A percentile compares a stretch with the other conserved stretches of the same genome.
phyloP scores from a whole-genome alignment of 92 coral and sea anemone genomes.

The Epizoanthus scotinus region DNA sequence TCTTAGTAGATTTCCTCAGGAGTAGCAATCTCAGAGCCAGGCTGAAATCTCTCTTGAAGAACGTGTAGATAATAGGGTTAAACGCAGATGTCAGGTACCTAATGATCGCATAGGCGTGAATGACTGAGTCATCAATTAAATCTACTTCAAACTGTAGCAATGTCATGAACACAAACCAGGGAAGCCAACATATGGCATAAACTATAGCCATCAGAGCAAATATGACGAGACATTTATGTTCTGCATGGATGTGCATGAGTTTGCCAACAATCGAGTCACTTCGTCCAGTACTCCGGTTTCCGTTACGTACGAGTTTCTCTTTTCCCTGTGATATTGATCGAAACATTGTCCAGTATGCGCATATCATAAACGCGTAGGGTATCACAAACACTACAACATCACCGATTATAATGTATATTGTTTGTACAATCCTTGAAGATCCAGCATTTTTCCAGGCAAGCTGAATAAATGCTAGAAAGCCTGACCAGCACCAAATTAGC shows the following conservation, averaged over 20 bases:
- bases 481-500: constrained; percentile 18
- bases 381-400: constrained; percentile 8
- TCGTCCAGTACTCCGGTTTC: background rate
- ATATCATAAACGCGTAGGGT: constrained; percentile 34
- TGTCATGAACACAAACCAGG: constrained; percentile 5
- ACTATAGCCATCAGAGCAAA: constrained; percentile 33
- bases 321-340: constrained; percentile 28
- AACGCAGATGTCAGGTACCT: constrained; percentile 37
- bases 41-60: constrained; percentile 32
- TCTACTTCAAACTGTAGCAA: background rate
- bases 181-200: constrained; percentile 38
- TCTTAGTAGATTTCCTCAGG: constrained; percentile 20
- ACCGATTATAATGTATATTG: constrained; percentile 2
- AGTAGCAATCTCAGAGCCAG: constrained; percentile 15
- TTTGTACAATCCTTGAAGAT: constrained; percentile 8
- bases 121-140: no score
- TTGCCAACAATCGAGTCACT: background rate
- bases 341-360: constrained; percentile 42
- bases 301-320: constrained; percentile 19
- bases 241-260: constrained; percentile 5
- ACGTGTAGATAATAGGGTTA: constrained; percentile 36
- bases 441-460: constrained; percentile 27
- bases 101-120: background rate
- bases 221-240: constrained; percentile 26
- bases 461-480: constrained; percentile 30